Evolutionary conservation across 2,888 invertebrate genomes (phyloP), one percentile per base, ranked within the genome.

Genomic region (Hartigia nigra): DNA sequence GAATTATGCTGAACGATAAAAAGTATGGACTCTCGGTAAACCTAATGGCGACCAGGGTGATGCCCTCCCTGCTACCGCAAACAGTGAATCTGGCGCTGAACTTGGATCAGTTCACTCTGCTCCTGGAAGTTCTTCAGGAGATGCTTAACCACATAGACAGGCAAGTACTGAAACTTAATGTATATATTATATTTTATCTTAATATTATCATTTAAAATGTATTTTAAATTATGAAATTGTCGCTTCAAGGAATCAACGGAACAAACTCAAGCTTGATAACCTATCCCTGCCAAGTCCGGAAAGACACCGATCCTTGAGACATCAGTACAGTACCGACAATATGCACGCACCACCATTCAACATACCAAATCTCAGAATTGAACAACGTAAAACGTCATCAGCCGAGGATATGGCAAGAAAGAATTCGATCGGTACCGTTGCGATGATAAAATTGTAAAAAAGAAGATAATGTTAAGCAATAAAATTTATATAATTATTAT

Each of bases 401-500:
- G 97, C 97, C 11, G 97, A 97, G 91, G 97, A 97, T 88, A 97
- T 98, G 96, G 97, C 96, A 34, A 94, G 97, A 87, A 97, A 97
- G 91, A 97, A 96, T 90, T 97, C 97, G 12, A 95, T 95, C 88
- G 95, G 96, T 94, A 92, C 89, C 23, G 23, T 55, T 9, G 14
- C 55, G 23, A 55, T 23, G 55, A 55, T 55, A 14, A 23, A 91
- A 79, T 72, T 76, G n/a, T n/a, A n/a, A n/a, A 23, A 23, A 9
- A 55, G 23, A 55, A 0, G 23, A 55, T 55, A 1, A 23, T 55
- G 9, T 23, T 23, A 23, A 14, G 14, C 2, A 55, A 55, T 55
- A 55, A 9, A 55, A 2, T 23, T 23, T 23, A 9, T 23, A 2
- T 55, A 14, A 55, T 55, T 32, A 39, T n/a, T 12, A 11, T 23